Percentiles rank a stretch among this genome's conserved stretches.
These are phyloP conservation scores for Caenorhabditis sp. DNA, from an alignment of 2,888 invertebrate genomes.

Conservation along the genomic window DNA sequence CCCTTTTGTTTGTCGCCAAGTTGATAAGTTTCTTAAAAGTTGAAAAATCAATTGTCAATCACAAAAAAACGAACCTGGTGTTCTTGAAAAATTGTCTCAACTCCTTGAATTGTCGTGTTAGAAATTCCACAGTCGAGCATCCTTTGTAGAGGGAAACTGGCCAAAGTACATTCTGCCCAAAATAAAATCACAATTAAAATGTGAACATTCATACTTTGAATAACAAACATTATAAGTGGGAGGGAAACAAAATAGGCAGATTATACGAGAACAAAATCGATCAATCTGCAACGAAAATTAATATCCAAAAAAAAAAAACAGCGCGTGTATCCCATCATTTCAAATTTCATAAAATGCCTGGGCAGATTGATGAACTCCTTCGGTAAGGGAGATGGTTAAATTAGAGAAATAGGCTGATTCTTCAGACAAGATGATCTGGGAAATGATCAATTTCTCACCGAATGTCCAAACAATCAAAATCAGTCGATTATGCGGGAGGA, in stretches of 20 bases:
- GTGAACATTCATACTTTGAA: background rate
- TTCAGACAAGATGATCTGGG: constrained; percentile 17
- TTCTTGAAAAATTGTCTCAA: constrained; percentile 16
- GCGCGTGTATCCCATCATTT: background rate
- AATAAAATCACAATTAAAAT: background rate
- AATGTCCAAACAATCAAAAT: constrained; percentile 18
- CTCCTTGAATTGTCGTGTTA: constrained; percentile 19
- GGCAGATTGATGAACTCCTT: constrained; percentile 12
- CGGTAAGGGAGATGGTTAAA: constrained; percentile 3
- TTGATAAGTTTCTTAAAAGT: constrained; percentile 28
- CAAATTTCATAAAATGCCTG: constrained; percentile 9
- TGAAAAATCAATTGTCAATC: no score
- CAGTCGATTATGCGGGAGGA: constrained; percentile 12
- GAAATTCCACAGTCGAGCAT: constrained; percentile 23
- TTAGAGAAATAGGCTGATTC: background rate
- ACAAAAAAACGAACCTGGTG: constrained; percentile 17
- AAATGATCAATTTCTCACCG: constrained; percentile 23
- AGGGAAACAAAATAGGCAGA: background rate
- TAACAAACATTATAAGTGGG: background rate
- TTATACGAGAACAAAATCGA: background rate
- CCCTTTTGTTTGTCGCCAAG: constrained; percentile 20
- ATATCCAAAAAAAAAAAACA: background rate
- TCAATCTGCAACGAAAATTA: background rate
- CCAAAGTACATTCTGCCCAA: background rate
- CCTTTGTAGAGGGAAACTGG: constrained; percentile 13